phyloP scores from a whole-genome alignment of 2,888 invertebrate genomes.

The Nemotelus nigrinus region DNA sequence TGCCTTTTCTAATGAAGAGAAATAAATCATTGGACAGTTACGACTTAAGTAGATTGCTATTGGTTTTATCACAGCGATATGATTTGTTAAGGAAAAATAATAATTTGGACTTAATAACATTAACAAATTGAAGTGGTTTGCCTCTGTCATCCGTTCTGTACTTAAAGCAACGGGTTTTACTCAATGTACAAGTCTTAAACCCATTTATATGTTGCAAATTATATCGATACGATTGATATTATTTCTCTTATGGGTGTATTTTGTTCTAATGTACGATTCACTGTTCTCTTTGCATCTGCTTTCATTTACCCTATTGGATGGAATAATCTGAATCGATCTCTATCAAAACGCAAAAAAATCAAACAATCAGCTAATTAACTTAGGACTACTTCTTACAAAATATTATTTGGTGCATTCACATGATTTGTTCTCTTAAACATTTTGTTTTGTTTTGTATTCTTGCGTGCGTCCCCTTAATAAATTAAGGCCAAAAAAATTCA shows the following conservation, averaged over 20 bases:
- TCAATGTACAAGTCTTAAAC: background rate
- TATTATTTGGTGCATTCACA: slow-evolving; percentile 56
- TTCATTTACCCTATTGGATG: slow-evolving; percentile 40
- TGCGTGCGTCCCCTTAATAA: background rate
- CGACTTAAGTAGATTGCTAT: slow-evolving; percentile 40
- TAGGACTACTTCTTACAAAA: slow-evolving; percentile 52
- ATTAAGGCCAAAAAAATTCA: background rate
- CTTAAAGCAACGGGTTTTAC: background rate
- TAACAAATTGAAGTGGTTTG: slow-evolving; percentile 3
- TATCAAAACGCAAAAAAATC: slow-evolving; percentile 8
- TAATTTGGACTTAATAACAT: slow-evolving; percentile 24
- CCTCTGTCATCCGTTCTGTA: background rate
- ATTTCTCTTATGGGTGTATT: background rate
- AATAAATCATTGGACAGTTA: slow-evolving; percentile 10
- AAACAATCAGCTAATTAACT: slow-evolving; percentile 38
- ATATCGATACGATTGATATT: slow-evolving; percentile 12
- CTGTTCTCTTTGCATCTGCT: slow-evolving; percentile 13
- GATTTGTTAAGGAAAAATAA: slow-evolving; percentile 13
- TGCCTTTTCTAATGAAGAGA: slow-evolving; percentile 1
- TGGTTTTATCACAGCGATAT: slow-evolving; percentile 31
- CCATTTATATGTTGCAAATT: background rate
- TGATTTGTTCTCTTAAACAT: slow-evolving; percentile 40
- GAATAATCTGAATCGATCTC: slow-evolving; percentile 45
- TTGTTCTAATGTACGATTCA: slow-evolving; percentile 3
- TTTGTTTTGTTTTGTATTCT: background rate